These are phyloP conservation scores for Cladorhizidae sp. DNA, from an alignment of 37 sponge, comb jelly and placozoan species.

Conservation along the genomic window DNA sequence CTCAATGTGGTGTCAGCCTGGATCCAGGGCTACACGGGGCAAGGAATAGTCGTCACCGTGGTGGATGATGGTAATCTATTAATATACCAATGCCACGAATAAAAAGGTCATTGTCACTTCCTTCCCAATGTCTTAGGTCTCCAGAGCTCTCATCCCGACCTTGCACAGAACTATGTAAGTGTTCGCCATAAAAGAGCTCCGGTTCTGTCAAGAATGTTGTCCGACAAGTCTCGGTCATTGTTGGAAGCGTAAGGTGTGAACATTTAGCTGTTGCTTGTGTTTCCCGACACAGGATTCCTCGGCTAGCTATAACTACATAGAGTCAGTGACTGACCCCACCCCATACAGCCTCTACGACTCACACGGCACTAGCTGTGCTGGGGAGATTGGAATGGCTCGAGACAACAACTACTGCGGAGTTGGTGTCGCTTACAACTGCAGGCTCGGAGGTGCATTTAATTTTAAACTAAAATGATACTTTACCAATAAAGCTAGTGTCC, in stretches of 20 bases:
- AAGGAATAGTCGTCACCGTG: conserved; percentile 80
- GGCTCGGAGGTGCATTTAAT: conserved; percentile 79
- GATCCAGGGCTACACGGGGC: conserved; percentile 85
- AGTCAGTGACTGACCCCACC: conserved; percentile 74
- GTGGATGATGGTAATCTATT: conserved; percentile 76
- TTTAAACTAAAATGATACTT: too few relatives aligned
- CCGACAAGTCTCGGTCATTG: too few relatives aligned
- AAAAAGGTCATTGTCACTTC: not conserved
- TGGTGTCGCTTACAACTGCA: conserved; percentile 90
- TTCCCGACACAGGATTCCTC: conserved; percentile 56
- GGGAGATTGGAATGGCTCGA: conserved; percentile 83
- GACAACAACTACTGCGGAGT: conserved; percentile 82
- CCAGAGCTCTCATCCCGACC: conserved; percentile 75
- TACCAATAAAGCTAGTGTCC: too few relatives aligned
- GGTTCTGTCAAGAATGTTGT: not conserved
- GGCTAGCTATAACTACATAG: conserved; percentile 86
- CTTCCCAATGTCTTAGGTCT: conserved; percentile 50
- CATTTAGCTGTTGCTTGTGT: too few relatives aligned
- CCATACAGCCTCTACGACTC: conserved; percentile 74
- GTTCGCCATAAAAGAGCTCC: not conserved
- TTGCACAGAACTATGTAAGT: conserved; percentile 79
- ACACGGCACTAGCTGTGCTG: conserved; percentile 98
- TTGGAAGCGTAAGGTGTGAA: too few relatives aligned
- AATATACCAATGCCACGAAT: not conserved
- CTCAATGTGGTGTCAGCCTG: conserved; percentile 88